These are phyloP conservation scores for Drosophila colorata DNA, from an alignment of 2,888 invertebrate species.

Conservation along the genomic window DNA sequence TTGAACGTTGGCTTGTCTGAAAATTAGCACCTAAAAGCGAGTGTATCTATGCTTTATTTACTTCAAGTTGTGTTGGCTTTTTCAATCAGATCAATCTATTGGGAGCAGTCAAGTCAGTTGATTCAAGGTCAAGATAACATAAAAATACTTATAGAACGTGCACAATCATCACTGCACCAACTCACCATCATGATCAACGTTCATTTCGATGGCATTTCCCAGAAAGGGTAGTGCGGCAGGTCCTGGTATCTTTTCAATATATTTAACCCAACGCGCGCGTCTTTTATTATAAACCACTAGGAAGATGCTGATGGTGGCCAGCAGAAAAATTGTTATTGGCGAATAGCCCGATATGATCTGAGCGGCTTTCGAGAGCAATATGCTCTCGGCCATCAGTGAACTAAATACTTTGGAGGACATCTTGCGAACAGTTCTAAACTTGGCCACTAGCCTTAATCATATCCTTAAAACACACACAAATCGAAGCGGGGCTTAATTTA, in stretches of 20 bases:
- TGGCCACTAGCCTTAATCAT: slow-evolving; percentile 22
- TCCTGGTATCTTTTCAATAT: slow-evolving; percentile 87
- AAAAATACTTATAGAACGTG: slow-evolving; percentile 24
- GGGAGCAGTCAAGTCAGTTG: slow-evolving; percentile 9
- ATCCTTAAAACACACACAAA: slow-evolving; percentile 29
- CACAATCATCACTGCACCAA: slow-evolving; percentile 12
- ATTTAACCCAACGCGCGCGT: slow-evolving; percentile 84
- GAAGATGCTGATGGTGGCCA: slow-evolving; percentile 73
- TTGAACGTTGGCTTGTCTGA: slow-evolving; percentile 23
- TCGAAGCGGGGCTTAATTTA: background rate
- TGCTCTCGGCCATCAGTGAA: slow-evolving; percentile 82
- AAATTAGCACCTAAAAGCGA: slow-evolving; percentile 69
- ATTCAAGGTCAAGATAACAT: slow-evolving; percentile 67
- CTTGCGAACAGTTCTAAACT: slow-evolving; percentile 31
- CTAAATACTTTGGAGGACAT: slow-evolving; percentile 82
- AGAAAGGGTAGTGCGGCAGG: slow-evolving; percentile 87
- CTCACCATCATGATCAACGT: slow-evolving; percentile 87
- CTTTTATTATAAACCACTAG: slow-evolving; percentile 82
- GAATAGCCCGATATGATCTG: slow-evolving; percentile 83
- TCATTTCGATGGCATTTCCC: slow-evolving; percentile 87
- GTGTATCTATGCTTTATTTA: slow-evolving; percentile 47
- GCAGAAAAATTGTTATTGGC: slow-evolving; percentile 81
- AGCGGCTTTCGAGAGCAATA: slow-evolving; percentile 79
- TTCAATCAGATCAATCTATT: slow-evolving; percentile 51
- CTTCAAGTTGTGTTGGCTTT: slow-evolving; percentile 41